Base-by-base conservation (phyloP, 2,888 invertebrate genomes). In the Zygaena filipendulae region DNA sequence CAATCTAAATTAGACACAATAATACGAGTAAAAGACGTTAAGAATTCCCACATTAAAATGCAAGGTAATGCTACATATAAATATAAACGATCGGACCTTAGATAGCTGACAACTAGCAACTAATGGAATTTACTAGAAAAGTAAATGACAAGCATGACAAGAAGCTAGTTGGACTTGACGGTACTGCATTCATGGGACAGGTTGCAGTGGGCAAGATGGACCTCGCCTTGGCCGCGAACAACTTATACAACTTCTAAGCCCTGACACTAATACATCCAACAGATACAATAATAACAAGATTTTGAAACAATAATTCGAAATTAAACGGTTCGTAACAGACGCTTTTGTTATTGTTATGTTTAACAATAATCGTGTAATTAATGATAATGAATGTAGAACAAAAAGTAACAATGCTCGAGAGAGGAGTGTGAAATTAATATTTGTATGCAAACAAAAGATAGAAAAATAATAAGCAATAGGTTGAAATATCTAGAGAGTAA, bases 201-300 rank as follows among this genome's bases (percentile, higher is more conserved):
- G 35, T 48, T 44, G 38, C 43, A n/a, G n/a, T n/a, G n/a, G n/a
- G n/a, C n/a, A 47, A 35, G 67, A 69, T 70, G 68, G 46, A 50
- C n/a, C 42, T 61, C 39, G 52, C 77, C 77, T 79, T 79, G 79
- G 71, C 74, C 72, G 51, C 56, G 47, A 52, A 46, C 49, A 47
- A 47, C 45, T 43, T 46, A 39, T 16, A 47, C 48, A 51, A 54
- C 54, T 47, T 42, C 39, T 38, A 39, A 60, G 48, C 71, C 70
- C 47, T 71, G 70, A 69, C 72, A 69, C 58, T 60, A 59, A 69
- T 68, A 52, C 47, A 25, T 27, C 12, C 12, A 9, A 25, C 38
- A 39, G 40, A 44, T 43, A 37, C 42, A 40, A 35, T 36, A 40
- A 35, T 36, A 42, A 27, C 31, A 39, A 36, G 29, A 39, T 38